Conservation (phyloP, 2,888 invertebrate genomes). For the Ophion ellenae region DNA sequence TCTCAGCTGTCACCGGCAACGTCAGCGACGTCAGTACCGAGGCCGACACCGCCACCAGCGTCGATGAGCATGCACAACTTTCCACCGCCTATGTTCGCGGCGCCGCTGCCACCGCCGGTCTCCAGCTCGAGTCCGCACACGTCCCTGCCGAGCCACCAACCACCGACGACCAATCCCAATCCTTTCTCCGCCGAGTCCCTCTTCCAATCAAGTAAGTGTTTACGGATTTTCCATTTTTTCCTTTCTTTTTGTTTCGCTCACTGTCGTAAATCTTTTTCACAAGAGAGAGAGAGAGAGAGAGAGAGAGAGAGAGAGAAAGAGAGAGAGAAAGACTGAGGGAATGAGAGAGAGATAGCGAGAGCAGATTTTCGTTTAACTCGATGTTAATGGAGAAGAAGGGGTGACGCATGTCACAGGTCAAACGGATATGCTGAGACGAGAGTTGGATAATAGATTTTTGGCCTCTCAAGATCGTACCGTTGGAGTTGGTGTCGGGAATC, state of each 20-base stretch:
- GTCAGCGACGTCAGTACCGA: conserved; percentile 83
- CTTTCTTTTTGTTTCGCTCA: neutral
- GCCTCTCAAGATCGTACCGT: conserved; percentile 91
- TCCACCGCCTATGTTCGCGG: conserved; percentile 89
- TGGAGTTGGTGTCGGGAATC: conserved; percentile 79
- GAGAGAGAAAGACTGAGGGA: neutral
- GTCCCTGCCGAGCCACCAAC: conserved; percentile 80
- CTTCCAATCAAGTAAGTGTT: conserved; percentile 92
- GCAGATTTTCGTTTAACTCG: neutral
- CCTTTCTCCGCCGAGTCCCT: conserved; percentile 95
- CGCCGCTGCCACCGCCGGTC: conserved; percentile 86
- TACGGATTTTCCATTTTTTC: conserved; percentile 38
- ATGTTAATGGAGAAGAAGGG: conserved; percentile 75
- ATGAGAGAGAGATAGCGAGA: neutral
- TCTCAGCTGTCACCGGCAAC: conserved; percentile 84
- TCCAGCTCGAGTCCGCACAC: conserved; percentile 83
- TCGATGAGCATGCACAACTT: conserved; percentile 86
- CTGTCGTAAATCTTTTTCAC: neutral
- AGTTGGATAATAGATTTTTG: conserved; percentile 95
- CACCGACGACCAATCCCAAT: conserved; percentile 88
- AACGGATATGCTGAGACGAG: conserved; percentile 94
- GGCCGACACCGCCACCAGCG: conserved; percentile 86
- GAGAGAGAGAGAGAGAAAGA: neutral
- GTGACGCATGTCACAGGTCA: conserved; percentile 86
- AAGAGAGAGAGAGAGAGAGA: neutral